Conservation (phyloP, 1,140 invertebrate genomes). For the Chlorops oryzae region DNA sequence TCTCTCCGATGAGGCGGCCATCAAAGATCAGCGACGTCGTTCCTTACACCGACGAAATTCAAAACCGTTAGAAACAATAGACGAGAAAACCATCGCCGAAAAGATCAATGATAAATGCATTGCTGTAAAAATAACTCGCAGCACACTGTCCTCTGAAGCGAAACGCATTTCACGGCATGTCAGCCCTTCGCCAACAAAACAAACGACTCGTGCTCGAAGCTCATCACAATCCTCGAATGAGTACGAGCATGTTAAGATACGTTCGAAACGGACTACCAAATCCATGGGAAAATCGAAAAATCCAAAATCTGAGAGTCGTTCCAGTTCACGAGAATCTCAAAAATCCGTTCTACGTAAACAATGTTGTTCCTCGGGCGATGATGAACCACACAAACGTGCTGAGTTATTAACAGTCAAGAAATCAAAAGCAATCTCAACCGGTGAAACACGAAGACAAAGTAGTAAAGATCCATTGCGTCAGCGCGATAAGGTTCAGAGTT, state of each 20-base stretch:
- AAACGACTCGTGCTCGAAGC: conserved; percentile 26
- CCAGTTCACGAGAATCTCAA: conserved; percentile 38
- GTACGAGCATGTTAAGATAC: conserved; percentile 11
- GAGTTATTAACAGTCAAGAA: too few species aligned
- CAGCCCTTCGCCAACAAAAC: conserved; percentile 28
- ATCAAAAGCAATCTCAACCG: too few species aligned
- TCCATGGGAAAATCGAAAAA: neutral
- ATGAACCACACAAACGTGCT: too few species aligned
- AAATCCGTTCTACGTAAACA: conserved; percentile 21
- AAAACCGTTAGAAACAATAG: conserved; percentile 42
- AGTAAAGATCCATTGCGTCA: too few species aligned
- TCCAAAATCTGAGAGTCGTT: conserved; percentile 10
- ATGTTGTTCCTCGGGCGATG: conserved; percentile 36
- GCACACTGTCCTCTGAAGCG: conserved; percentile 37
- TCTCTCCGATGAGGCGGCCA: conserved; percentile 39
- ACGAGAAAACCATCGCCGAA: conserved; percentile 27
- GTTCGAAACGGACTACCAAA: neutral
- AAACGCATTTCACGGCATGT: conserved; percentile 32
- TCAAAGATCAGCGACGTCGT: conserved; percentile 41
- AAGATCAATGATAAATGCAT: conserved; percentile 23
- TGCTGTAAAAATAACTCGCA: conserved; percentile 20
- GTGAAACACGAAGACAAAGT: too few species aligned
- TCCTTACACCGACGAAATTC: conserved; percentile 35
- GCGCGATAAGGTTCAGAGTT: too few species aligned
- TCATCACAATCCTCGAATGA: conserved; percentile 38